Percentiles rank a stretch among this genome's conserved stretches.
Conservation (phyloP, 2,113 vertebrate genomes). For the Nestor notabilis region DNA sequence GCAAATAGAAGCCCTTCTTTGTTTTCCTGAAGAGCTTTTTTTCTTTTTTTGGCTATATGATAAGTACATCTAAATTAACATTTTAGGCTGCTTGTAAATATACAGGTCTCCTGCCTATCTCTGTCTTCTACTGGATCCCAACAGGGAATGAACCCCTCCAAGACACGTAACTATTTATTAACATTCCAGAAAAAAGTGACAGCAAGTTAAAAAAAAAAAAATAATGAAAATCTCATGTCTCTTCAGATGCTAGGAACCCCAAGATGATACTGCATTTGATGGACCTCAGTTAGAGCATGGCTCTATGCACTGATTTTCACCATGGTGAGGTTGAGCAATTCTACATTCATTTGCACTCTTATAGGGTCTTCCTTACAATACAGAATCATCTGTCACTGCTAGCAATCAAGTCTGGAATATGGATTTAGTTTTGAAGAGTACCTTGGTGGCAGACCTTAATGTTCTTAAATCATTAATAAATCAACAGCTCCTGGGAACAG, state of each 20-base stretch:
- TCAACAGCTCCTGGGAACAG: background rate
- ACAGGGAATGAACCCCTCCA: background rate
- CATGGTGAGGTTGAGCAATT: background rate
- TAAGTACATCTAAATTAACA: background rate
- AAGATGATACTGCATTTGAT: background rate
- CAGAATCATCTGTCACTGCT: background rate
- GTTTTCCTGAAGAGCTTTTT: background rate
- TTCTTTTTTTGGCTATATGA: background rate
- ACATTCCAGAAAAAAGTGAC: background rate
- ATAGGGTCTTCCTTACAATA: background rate
- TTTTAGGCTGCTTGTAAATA: background rate
- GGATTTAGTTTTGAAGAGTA: background rate
- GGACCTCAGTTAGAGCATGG: background rate
- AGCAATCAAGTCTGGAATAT: background rate
- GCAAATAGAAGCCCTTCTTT: background rate
- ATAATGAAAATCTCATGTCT: background rate
- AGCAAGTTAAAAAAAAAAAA: background rate
- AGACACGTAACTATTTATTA: background rate
- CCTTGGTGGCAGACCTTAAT: background rate
- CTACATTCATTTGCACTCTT: background rate
- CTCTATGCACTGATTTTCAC: background rate
- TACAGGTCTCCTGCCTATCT: background rate
- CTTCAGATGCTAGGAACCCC: background rate
- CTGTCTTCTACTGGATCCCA: background rate
- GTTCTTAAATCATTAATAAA: background rate